Percentiles rank a stretch among this genome's conserved stretches.
Evolutionary conservation across 1,140 invertebrate genomes (phyloP).

Genomic region (Macrotrachela quadricornifera): DNA sequence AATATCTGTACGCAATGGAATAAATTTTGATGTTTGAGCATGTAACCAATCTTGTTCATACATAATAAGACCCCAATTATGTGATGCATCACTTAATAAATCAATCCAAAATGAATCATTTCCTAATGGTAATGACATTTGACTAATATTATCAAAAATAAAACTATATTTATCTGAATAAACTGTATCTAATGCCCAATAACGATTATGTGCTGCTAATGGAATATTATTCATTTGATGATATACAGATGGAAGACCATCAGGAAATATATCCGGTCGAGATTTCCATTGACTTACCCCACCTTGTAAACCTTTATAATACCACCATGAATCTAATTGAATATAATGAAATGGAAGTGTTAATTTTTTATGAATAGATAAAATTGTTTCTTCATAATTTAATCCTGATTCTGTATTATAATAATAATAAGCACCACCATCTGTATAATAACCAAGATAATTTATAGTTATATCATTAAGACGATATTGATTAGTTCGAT

Average conservation of each 20-base stretch:
- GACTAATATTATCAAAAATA: too few species aligned
- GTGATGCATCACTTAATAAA: conserved; percentile 10
- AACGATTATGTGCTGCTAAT: not conserved
- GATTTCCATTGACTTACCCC: conserved; percentile 16
- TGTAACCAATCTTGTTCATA: conserved; percentile 18
- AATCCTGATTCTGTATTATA: not conserved
- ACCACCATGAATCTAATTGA: conserved; percentile 20
- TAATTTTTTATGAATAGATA: too few species aligned
- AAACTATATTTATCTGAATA: not conserved
- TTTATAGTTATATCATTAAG: conserved; percentile 11
- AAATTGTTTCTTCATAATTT: too few species aligned
- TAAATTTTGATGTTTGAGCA: conserved; percentile 11
- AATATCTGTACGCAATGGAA: conserved; percentile 10
- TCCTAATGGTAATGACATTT: conserved; percentile 10
- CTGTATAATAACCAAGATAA: conserved; percentile 15
- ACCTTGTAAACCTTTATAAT: conserved; percentile 13
- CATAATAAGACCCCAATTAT: conserved; percentile 12
- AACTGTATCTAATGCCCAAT: not conserved
- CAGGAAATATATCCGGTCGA: conserved; percentile 14
- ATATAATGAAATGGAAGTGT: not conserved
- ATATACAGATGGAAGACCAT: conserved; percentile 13
- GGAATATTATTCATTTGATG: not conserved
- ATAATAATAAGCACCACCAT: conserved; percentile 11
- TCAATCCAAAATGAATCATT: conserved; percentile 14
- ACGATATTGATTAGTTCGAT: conserved; percentile 5